These are phyloP conservation scores for Cotesia vestalis DNA, from an alignment of 1,140 invertebrate genomes.

Conservation along the genomic window DNA sequence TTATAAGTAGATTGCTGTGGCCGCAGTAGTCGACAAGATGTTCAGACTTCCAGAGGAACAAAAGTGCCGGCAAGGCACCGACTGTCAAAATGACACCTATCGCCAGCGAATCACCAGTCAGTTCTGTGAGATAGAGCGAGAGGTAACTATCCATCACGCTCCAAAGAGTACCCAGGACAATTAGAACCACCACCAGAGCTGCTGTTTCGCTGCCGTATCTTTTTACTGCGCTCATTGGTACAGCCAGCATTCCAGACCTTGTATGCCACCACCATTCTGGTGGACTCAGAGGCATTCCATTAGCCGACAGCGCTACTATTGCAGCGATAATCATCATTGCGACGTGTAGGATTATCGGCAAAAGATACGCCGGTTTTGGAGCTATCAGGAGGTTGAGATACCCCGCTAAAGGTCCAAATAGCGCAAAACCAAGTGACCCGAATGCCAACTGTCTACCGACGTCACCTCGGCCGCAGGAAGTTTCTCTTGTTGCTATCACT, in stretches of 20 bases:
- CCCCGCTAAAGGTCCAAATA: constrained; percentile 76
- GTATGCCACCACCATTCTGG: constrained; percentile 87
- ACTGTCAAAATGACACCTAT: constrained; percentile 75
- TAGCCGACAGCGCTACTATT: constrained; percentile 71
- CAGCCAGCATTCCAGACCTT: constrained; percentile 75
- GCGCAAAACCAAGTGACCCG: constrained; percentile 76
- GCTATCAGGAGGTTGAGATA: constrained; percentile 50
- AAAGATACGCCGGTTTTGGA: constrained; percentile 57
- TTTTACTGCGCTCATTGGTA: constrained; percentile 78
- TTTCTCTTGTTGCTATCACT: constrained; percentile 82
- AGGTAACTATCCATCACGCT: constrained; percentile 81
- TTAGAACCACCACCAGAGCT: constrained; percentile 74
- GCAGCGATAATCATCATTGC: constrained; percentile 72
- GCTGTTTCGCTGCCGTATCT: constrained; percentile 77
- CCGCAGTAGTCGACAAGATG: constrained; percentile 84
- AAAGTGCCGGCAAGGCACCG: constrained; percentile 72
- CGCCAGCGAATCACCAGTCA: constrained; percentile 69
- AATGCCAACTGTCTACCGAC: constrained; percentile 82
- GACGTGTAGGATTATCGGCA: constrained; percentile 70
- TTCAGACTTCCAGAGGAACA: constrained; percentile 82
- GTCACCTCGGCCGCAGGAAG: constrained; percentile 79
- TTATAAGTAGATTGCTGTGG: constrained; percentile 84
- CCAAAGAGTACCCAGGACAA: constrained; percentile 79
- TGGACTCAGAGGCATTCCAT: constrained; percentile 77
- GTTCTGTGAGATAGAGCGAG: constrained; percentile 72